Evolutionary conservation across 2,888 invertebrate species (phyloP), one percentile per base, ranked within the genome.

Genomic region (Thymelicus sylvestris): DNA sequence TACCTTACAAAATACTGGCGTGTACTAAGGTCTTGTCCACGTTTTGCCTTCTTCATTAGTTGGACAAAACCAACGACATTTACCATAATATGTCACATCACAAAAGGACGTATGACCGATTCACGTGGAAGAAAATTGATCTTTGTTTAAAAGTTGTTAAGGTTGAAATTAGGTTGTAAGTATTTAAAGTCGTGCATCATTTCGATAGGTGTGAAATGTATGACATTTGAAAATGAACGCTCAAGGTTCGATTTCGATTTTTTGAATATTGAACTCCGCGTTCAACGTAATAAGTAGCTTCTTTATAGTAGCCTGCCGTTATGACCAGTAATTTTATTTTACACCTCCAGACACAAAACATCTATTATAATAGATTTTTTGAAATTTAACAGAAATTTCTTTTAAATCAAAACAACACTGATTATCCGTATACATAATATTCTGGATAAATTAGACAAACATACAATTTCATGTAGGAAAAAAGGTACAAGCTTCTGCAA

Each of bases 31-130:
- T 71, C 79, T 72, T 76, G 73, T 81, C 80, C 79, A 80, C 76
- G 75, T 77, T 73, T 75, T 74, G 79, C 77, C 76, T 77, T 77
- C 88, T 90, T 92, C 92, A 91, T 92, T 92, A 92, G 88, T 79
- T 78, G 84, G 78, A 90, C 90, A 90, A 88, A 90, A 88, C 90
- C 91, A 91, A 89, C 90, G 92, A 91, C 91, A 91, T 92, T 91
- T 88, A 91, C 86, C 86, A 85, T 84, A 77, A 74, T 71, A 57
- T 65, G 62, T 15, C 66, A 68, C 72, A 68, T 72, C 61, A 64
- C 73, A 61, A 79, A 86, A 82, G 47, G 81, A 72, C 74, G 8
- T 73, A 86, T 81, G 68, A 72, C 10, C 73, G 72, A 62, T 44
- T 67, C 7, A 8, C 0, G 13, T 13, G 68, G 74, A 39, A 44